A percentile compares a stretch with the other conserved stretches of the same genome.
These are phyloP conservation scores for Catagonus wagneri DNA, from an alignment of 2,113 vertebrate genomes.

Conservation along the genomic window DNA sequence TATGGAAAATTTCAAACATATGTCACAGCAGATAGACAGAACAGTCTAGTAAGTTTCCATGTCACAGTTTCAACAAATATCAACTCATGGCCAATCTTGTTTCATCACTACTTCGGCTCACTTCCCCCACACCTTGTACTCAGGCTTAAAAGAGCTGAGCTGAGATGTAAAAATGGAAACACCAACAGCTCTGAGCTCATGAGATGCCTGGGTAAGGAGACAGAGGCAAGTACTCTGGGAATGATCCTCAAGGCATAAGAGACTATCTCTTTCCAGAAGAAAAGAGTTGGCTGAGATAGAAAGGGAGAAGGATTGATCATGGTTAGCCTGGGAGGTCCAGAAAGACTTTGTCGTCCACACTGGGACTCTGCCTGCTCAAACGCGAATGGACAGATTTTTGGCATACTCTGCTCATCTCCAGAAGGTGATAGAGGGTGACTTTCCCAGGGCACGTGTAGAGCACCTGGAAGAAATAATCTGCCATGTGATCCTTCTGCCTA, in stretches of 20 bases:
- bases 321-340: background rate
- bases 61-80: background rate
- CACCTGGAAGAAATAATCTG: background rate
- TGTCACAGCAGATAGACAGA: background rate
- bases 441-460: background rate
- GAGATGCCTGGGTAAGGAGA: background rate
- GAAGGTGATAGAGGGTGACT: background rate
- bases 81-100: background rate
- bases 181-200: background rate
- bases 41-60: background rate
- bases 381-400: background rate
- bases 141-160: background rate
- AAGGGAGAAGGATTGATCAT: background rate
- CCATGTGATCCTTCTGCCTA: background rate
- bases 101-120: background rate
- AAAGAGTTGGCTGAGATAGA: background rate
- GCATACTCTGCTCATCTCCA: background rate
- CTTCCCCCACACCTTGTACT: background rate
- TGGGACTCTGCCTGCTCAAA: background rate
- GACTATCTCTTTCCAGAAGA: background rate
- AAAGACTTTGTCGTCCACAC: background rate
- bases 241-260: background rate
- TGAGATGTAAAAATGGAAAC: background rate
- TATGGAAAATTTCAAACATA: background rate
- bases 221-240: background rate